Base-by-base conservation (phyloP, 2,888 invertebrate species). In the Tinea trinotella region DNA sequence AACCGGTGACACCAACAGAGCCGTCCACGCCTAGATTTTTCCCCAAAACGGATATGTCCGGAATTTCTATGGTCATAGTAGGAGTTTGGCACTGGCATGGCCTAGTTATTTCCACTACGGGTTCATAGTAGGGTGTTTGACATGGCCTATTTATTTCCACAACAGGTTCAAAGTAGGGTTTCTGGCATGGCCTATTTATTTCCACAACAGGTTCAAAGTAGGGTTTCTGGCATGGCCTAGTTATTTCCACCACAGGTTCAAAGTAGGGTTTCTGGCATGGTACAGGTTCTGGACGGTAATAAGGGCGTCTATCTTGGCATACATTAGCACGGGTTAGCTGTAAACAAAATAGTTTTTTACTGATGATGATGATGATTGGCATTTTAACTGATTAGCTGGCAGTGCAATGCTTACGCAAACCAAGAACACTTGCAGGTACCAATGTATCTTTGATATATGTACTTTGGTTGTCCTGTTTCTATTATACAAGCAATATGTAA, bases 21-120 rank as follows among this genome's bases (percentile, higher is more conserved):
- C 46, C 46, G 7, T 17, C 46, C 19, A 46, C 46, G 5, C 46
- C 46, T 13, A 40, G 40, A n/a, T 40, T 40, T 3, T 35, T 35
- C 2, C 40, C 40, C 3, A 40, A 15, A 40, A 40, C 40, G 2
- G 40, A 40, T 15, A 40, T 40, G 40, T 40, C 40, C n/a, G 40
- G 40, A 13, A 40, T 40, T n/a, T 40, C 40, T 6, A 40, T 40
- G 3, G 40, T 40, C 40, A 40, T 40, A 1, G 40, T 13, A 4
- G 40, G 40, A 7, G n/a, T 13, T 24, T 24, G 24, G 24, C 24
- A 24, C 24, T 24, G 24, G 9, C 24, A 24, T 5, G 24, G 24
- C 9, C 24, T 24, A 9, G 9, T 24, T 5, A 24, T 5, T 24
- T 24, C 24, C 9, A 24, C 24, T 9, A 24, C 24, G 5, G 24